Conservation (phyloP, 1,140 invertebrate species). For the Aphelinus atriplicis region DNA sequence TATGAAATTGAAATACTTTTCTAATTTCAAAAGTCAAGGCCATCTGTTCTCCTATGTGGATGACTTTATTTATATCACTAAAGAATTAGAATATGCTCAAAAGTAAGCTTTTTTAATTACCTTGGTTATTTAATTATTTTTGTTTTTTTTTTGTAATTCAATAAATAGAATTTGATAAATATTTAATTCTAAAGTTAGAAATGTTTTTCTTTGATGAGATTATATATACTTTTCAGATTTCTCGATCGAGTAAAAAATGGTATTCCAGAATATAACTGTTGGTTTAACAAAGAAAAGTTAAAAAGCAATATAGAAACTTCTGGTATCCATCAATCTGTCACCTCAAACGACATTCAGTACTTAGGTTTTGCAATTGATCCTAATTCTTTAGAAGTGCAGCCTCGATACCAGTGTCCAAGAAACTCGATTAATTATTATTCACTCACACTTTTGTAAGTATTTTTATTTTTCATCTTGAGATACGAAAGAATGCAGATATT, state of each 20-base stretch:
- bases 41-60: slow-evolving; percentile 25
- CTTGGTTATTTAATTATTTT: not conserved
- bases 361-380: slow-evolving; percentile 23
- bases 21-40: not conserved
- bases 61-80: slow-evolving; percentile 26
- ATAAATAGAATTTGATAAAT: not conserved
- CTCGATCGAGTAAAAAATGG: slow-evolving; percentile 12
- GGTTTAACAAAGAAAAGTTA: slow-evolving; percentile 23
- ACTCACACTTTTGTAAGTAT: slow-evolving; percentile 11
- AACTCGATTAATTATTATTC: slow-evolving; percentile 5
- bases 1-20: slow-evolving; percentile 26
- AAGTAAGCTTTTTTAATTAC: not conserved
- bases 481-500: not conserved
- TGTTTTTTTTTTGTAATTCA: too few species aligned
- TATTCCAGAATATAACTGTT: slow-evolving; percentile 29
- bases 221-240: slow-evolving; percentile 2
- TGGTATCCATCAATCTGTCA: not conserved
- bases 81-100: not conserved
- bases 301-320: slow-evolving; percentile 1
- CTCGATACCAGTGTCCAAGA: not conserved
- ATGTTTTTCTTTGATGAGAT: too few species aligned
- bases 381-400: slow-evolving; percentile 13
- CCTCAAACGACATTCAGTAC: not conserved
- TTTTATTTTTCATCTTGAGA: not conserved
- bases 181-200: not conserved